Evolutionary conservation across 2,888 invertebrate genomes (phyloP), one percentile per base, ranked within the genome.

Genomic region (Nephrocerus scutellatus): DNA sequence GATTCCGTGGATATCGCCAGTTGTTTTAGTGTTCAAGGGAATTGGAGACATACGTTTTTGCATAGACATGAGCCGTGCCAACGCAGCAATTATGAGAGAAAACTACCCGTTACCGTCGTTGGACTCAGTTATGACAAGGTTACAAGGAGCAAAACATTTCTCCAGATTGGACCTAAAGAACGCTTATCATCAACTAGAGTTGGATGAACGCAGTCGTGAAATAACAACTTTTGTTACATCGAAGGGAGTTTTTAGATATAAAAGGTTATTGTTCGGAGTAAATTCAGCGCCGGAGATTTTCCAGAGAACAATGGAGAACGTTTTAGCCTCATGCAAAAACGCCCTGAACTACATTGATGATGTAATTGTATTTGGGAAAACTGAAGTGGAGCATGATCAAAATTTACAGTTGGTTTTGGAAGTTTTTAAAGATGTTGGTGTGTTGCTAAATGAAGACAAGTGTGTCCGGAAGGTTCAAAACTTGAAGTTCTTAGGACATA

Each of bases 251-350:
- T 57, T 48, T 31, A 30, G 58, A 10, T 62, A 59, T 36, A 63
- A 62, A 41, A 39, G 63, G 6, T 28, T 62, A 4, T 53, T 62
- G 53, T 64, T 64, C 31, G 59, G 61, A 0, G 53, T 63, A 0
- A 55, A 58, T 20, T 61, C 56, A 48, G 43, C 42, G 3, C 40
- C 47, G 22, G 41, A 47, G 26, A 47, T 38, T 5, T 41, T 47
- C 23, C 57, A 59, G 45, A 39, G 50, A 36, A 47, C 43, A 6
- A 48, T 59, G 33, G 49, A 57, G 43, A 49, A 46, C 53, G 50
- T 3, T 38, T 59, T 30, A 39, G 53, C 4, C 19, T 39, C 22
- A 53, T 56, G 59, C 36, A 39, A 49, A 36, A 49, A 51, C 22
- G 48, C 49, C 23, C 15, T 55, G 9, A 56, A 53, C 30, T 59